Evolutionary conservation across 2,113 vertebrate species (phyloP), one percentile per base, ranked within the genome.

Genomic region (Actenoides lindsayi): DNA sequence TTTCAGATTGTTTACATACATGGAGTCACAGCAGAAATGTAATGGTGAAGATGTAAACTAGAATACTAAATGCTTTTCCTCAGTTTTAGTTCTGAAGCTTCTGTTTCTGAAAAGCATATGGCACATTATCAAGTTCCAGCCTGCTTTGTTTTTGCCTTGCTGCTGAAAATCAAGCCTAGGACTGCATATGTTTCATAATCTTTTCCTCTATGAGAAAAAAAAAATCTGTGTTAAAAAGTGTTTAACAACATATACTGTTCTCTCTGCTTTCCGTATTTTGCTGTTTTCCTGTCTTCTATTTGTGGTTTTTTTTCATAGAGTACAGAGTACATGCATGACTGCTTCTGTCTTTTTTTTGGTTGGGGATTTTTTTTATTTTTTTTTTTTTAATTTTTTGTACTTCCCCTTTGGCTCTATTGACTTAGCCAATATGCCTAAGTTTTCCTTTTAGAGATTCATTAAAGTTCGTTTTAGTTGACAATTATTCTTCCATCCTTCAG

Each of bases 101-200:
- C n/a, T 78, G 42, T 68, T 93, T 92, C 57, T 96, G 73, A 76
- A 94, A 92, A 89, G 80, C 92, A 82, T 96, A 87, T 91, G 79
- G 80, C 90, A 44, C 24, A 16, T 93, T 77, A 81, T 71, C 51
- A 35, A 78, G 60, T 90, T 93, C 46, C 83, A 89, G 46, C 51
- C 71, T 94, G 64, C 79, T 96, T 96, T 94, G 59, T 4, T 93
- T 97, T 87, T 8, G 27, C 37, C 63, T 81, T 90, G 56, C 51
- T 96, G 54, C 64, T 90, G 80, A 89, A 92, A 96, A 69, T 64
- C 46, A 83, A 90, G 56, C 42, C 64, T 83, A 81, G 60, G 88
- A 81, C 59, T 92, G 56, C 76, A 63, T 94, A 59, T 95, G 68
- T 93, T 93, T 74, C 42, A 37, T 71, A 24, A 48, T 80, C 33